Conservation (phyloP, 2,888 invertebrate genomes). For the Leptopterna dolabrata region DNA sequence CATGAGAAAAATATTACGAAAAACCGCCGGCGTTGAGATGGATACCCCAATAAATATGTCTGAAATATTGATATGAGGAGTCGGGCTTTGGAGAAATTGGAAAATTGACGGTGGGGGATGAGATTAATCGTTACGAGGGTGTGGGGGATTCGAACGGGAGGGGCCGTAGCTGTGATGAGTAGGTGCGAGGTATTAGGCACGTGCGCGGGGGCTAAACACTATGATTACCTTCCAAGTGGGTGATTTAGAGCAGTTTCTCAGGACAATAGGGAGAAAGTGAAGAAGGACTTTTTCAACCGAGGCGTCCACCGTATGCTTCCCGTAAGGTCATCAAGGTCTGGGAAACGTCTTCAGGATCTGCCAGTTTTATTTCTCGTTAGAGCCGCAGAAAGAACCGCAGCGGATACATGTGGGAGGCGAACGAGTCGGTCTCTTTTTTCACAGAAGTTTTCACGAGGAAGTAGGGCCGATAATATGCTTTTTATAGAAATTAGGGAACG, state of each 20-base stretch:
- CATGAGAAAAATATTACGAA: background rate
- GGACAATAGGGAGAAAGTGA: conserved; percentile 49
- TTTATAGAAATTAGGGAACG: too few relatives aligned
- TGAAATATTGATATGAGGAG: background rate
- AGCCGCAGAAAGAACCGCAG: background rate
- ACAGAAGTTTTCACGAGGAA: too few relatives aligned
- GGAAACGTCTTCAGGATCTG: background rate
- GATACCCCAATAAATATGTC: background rate
- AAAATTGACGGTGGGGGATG: conserved; percentile 36
- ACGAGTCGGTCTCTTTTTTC: background rate
- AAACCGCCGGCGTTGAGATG: background rate
- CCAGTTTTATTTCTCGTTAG: conserved; percentile 18
- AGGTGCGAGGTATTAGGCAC: conserved; percentile 34
- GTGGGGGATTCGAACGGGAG: background rate
- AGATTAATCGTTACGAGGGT: conserved; percentile 24
- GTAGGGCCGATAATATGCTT: too few relatives aligned
- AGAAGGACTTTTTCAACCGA: conserved; percentile 24
- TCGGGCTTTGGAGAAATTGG: conserved; percentile 26
- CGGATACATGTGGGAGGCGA: background rate
- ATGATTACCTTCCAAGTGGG: conserved; percentile 54
- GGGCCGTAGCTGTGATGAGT: background rate
- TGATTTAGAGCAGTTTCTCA: conserved; percentile 51
- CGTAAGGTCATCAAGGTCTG: conserved; percentile 1
- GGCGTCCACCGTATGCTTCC: background rate
- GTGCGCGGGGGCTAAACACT: conserved; percentile 51